Conservation (phyloP, 1,140 invertebrate species). For the Thrips palmi region DNA sequence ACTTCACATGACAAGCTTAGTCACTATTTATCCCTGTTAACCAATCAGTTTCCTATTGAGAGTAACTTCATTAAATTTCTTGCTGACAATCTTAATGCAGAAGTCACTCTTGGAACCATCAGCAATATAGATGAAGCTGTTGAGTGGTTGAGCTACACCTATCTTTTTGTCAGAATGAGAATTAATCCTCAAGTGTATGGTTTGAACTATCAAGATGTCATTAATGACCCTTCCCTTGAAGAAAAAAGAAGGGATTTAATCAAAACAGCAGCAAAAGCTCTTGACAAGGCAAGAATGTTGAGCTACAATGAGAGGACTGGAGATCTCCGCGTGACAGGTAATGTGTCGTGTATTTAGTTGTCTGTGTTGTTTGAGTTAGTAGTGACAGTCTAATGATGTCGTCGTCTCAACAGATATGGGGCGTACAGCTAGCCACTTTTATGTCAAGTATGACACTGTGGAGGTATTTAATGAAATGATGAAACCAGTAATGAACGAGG, state of each 20-base stretch:
- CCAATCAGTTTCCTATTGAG: slow-evolving; percentile 95
- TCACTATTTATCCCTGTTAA: slow-evolving; percentile 86
- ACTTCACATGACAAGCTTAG: slow-evolving; percentile 82
- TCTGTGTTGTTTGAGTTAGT: slow-evolving; percentile 4
- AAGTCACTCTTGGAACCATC: slow-evolving; percentile 88
- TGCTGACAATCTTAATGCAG: slow-evolving; percentile 95
- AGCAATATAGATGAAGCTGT: slow-evolving; percentile 91
- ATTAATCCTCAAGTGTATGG: slow-evolving; percentile 88
- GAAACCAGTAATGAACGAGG: slow-evolving; percentile 64
- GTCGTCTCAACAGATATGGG: slow-evolving; percentile 54
- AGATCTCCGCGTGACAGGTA: slow-evolving; percentile 58
- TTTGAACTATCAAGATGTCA: slow-evolving; percentile 44
- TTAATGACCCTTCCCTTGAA: slow-evolving; percentile 56
- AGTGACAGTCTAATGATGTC: slow-evolving; percentile 9
- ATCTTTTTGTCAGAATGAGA: slow-evolving; percentile 84
- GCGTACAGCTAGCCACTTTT: slow-evolving; percentile 91
- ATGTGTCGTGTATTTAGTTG: slow-evolving; percentile 15
- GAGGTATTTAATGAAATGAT: slow-evolving; percentile 74
- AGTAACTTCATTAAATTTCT: slow-evolving; percentile 86
- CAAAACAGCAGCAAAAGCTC: slow-evolving; percentile 51
- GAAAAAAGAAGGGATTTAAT: slow-evolving; percentile 56
- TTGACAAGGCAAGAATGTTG: slow-evolving; percentile 91
- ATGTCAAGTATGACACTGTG: slow-evolving; percentile 93
- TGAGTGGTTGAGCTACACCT: slow-evolving; percentile 95
- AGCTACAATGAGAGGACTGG: slow-evolving; percentile 70